Evolutionary conservation across 2,113 vertebrate species (phyloP).

Genomic region (Azemiops feae): DNA sequence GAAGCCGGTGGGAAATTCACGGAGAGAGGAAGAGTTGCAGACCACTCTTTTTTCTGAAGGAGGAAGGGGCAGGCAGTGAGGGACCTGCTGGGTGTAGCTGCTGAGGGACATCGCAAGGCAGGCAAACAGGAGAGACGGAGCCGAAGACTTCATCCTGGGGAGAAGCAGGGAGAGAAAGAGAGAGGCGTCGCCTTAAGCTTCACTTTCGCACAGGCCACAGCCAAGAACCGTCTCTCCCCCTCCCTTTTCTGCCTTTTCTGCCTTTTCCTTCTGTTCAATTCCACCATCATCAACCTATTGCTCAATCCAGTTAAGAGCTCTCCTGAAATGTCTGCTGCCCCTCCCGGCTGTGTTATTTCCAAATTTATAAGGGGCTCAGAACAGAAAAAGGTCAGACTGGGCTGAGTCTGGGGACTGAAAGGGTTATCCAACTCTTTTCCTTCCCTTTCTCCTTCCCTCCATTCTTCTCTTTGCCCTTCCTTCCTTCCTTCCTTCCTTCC

Average conservation of each 20-base stretch:
- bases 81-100: rapidly evolving
- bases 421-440: neutral
- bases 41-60: neutral
- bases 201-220: too few species aligned
- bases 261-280: neutral
- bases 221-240: neutral
- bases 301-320: neutral
- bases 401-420: neutral
- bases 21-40: conserved; percentile 66
- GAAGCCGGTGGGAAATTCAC: conserved; percentile 64
- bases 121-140: rapidly evolving
- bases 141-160: neutral
- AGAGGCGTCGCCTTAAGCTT: neutral
- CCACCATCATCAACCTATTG: neutral
- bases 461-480: too few species aligned
- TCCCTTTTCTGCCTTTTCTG: neutral
- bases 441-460: neutral
- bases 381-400: neutral
- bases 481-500: too few species aligned
- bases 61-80: neutral
- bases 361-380: neutral
- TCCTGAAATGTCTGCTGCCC: neutral
- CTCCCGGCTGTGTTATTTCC: neutral
- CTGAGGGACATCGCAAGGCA: neutral
- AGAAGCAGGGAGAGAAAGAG: neutral